These are phyloP conservation scores for Eulemur mongoz DNA, from an alignment of 2,797 vertebrate species.

Conservation along the genomic window DNA sequence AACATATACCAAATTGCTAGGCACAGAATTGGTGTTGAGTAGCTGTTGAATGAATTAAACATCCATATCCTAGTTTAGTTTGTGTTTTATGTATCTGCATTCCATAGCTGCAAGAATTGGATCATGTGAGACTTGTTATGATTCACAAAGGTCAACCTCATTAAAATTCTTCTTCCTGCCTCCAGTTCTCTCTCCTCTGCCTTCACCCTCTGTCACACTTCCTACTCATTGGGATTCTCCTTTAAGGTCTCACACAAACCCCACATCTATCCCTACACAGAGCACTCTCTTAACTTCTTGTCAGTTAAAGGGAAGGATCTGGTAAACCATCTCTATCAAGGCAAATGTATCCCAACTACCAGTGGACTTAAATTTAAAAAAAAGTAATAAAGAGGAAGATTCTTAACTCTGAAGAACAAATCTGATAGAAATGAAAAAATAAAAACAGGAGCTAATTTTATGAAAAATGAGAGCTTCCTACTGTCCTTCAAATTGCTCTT, in stretches of 20 bases:
- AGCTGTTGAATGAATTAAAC: neutral
- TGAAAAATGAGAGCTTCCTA: neutral
- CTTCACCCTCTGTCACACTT: neutral
- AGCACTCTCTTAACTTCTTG: neutral
- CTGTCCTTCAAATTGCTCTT: neutral
- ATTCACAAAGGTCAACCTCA: neutral
- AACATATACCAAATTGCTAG: neutral
- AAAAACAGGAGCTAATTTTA: neutral
- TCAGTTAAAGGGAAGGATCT: neutral
- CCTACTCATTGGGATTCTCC: neutral
- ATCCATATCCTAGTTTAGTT: neutral
- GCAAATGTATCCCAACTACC: neutral
- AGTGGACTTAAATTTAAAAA: neutral
- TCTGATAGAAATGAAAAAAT: neutral
- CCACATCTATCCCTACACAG: accelerated
- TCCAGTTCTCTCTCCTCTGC: neutral
- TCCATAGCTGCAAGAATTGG: neutral
- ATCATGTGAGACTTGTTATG: neutral
- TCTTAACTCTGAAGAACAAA: neutral
- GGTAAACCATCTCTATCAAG: neutral
- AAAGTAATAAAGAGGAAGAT: neutral
- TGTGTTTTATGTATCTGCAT: neutral
- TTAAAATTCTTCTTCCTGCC: neutral
- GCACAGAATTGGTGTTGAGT: neutral
- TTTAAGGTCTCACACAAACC: neutral